Evolutionary conservation across 2,797 vertebrate genomes (phyloP).

Genomic region (Setipinna tenuifilis): DNA sequence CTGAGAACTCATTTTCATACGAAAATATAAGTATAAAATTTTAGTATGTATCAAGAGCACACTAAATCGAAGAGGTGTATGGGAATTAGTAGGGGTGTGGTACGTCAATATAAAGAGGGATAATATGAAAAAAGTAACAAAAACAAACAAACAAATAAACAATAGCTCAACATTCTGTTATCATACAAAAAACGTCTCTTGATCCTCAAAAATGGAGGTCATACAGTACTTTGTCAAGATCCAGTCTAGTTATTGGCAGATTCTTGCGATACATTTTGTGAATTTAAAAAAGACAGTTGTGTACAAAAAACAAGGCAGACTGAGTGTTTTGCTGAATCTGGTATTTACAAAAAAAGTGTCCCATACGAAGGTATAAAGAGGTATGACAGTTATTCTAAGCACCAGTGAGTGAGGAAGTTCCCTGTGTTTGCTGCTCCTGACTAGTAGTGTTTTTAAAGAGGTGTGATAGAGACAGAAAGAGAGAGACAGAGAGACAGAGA

Average conservation of each 20-base stretch:
- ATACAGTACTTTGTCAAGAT: conserved; percentile 99
- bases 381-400: conserved; percentile 91
- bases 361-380: conserved; percentile 86
- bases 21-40: conserved; percentile 99
- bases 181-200: conserved; percentile 80
- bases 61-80: conserved; percentile 98
- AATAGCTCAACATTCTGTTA: conserved; percentile 93
- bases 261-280: conserved; percentile 78
- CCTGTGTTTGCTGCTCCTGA: conserved; percentile 1
- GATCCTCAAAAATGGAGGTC: conserved; percentile 95
- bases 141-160: conserved; percentile 77
- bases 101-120: conserved; percentile 78
- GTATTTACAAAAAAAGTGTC: conserved; percentile 94
- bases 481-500: conserved; percentile 49
- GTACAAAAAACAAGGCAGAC: conserved; percentile 93
- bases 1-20: conserved; percentile 99
- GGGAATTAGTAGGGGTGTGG: conserved; percentile 92
- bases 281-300: conserved; percentile 76
- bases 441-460: conserved; percentile 11
- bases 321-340: conserved; percentile 83
- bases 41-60: conserved; percentile 99
- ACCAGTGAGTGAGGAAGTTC: conserved; percentile 82
- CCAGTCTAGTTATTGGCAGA: conserved; percentile 96
- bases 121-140: conserved; percentile 52
- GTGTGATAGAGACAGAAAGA: conserved; percentile 39